Evolutionary conservation across 92 coral and sea anemone species (phyloP).

Genomic region (Zoanthus gigantus): DNA sequence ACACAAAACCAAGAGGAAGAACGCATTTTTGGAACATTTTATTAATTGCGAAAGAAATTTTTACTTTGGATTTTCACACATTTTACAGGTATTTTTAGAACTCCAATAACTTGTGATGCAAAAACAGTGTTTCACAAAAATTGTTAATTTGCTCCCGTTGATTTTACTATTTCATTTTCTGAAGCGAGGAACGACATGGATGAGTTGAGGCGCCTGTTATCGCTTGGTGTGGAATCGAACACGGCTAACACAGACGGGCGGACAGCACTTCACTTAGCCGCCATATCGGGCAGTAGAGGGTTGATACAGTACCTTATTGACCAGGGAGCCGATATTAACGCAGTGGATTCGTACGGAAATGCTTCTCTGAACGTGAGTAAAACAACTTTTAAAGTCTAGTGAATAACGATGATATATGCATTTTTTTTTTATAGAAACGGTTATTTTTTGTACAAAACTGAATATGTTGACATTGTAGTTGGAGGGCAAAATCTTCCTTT

Average conservation of each 20-base stretch:
- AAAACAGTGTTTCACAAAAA: too few species aligned
- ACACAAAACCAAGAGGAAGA: too few species aligned
- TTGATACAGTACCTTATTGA: slow-evolving; percentile 87
- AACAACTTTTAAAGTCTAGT: not conserved
- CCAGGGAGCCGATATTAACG: slow-evolving; percentile 86
- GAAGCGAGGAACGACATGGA: slow-evolving; percentile 82
- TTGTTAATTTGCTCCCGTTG: not conserved
- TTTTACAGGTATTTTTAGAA: too few species aligned
- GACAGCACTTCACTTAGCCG: slow-evolving; percentile 88
- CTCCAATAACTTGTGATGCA: too few species aligned
- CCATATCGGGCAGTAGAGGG: slow-evolving; percentile 78
- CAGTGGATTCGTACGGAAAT: slow-evolving; percentile 88
- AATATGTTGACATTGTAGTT: too few species aligned
- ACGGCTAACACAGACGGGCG: slow-evolving; percentile 76
- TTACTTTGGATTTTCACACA: too few species aligned
- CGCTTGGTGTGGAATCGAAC: slow-evolving; percentile 83
- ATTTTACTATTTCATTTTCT: not conserved
- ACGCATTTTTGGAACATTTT: too few species aligned
- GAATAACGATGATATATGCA: not conserved
- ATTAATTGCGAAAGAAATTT: too few species aligned
- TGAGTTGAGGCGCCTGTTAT: slow-evolving; percentile 78
- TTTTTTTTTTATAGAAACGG: too few species aligned
- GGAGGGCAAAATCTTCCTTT: too few species aligned
- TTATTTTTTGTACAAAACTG: too few species aligned
- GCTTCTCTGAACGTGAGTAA: slow-evolving; percentile 91